Evolutionary conservation across 1,140 invertebrate genomes (phyloP), one percentile per base, ranked within the genome.

Genomic region (Camponotus pennsylvanicus): DNA sequence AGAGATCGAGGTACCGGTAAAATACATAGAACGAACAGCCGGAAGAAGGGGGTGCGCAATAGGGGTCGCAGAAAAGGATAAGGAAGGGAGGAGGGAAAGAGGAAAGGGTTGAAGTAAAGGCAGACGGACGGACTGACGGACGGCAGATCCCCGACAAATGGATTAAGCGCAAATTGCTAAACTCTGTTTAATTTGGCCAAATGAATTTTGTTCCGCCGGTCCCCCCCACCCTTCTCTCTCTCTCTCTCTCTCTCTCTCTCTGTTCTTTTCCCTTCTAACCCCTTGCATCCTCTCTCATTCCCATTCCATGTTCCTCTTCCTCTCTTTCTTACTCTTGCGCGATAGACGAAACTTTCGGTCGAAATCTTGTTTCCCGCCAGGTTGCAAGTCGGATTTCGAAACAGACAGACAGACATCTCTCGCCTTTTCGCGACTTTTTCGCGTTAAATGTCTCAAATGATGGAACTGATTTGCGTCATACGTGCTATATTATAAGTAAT

Each of bases 171-270:
- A 93, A 93, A 93, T 93, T 93, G 93, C 93, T 93, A 93, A 93
- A 93, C 93, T 93, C 93, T 93, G 92, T 93, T 93, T 93, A 93
- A 93, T 93, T 93, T 93, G 93, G 91, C 92, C 92, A 93, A 93
- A 93, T 93, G 93, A 93, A 93, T 93, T 93, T 93, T 92, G 92
- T 93, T 91, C 92, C 91, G 61, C 82, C 89, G 79, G 69, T 87
- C 78, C 86, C 66, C 75, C 27, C 52, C 61, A 42, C 52, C 27
- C 86, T 71, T 71, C 77, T 42, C 27, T 61, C 61, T 52, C 40
- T 34, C 86, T 71, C 77, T 77, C 86, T 71, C 73, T 79, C 40
- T n/a, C 21, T 32, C 13, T 59, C 78, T 42, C 27, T 55, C 61
- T 49, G 40, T 42, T 27, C 37, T 4, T 57, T n/a, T 37, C 37